Evolutionary conservation across 1,140 invertebrate species (phyloP).

Genomic region (Drosophila ambigua): DNA sequence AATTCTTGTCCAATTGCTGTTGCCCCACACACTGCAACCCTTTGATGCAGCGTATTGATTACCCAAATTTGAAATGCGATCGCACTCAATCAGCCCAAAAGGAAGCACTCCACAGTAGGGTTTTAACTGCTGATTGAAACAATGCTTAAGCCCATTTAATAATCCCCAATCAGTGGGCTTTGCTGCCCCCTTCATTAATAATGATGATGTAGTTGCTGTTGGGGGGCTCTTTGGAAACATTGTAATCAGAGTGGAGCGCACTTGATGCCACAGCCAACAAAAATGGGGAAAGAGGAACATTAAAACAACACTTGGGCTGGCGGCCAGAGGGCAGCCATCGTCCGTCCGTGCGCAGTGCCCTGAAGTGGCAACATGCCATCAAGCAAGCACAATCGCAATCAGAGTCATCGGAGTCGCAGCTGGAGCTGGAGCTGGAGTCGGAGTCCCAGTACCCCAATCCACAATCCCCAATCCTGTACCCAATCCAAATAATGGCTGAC

Average conservation of each 20-base stretch:
- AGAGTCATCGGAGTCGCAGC: not conserved
- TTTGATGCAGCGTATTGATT: too few species aligned
- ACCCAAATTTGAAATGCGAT: too few species aligned
- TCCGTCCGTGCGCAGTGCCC: not conserved
- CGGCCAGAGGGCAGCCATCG: not conserved
- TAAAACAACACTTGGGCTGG: slow-evolving; percentile 26
- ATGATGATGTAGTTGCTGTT: slow-evolving; percentile 50
- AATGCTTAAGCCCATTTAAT: not conserved
- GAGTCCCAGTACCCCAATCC: slow-evolving; percentile 34
- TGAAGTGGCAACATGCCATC: slow-evolving; percentile 9
- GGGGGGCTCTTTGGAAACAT: slow-evolving; percentile 32
- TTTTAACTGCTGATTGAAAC: slow-evolving; percentile 5
- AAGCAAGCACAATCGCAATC: slow-evolving; percentile 14
- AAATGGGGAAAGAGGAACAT: slow-evolving; percentile 10
- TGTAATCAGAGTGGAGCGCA: slow-evolving; percentile 53
- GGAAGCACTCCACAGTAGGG: not conserved
- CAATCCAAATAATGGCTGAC: not conserved
- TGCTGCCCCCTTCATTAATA: slow-evolving; percentile 11
- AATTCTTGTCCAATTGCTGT: too few species aligned
- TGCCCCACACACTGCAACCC: too few species aligned
- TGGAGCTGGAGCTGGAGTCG: too few species aligned
- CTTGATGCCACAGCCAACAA: slow-evolving; percentile 37
- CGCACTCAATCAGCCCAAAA: too few species aligned
- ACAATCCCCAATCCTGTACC: slow-evolving; percentile 9
- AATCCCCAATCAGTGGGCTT: not conserved